Percentiles rank a stretch among this genome's conserved stretches.
These are phyloP conservation scores for Condylura cristata DNA, from an alignment of 2,113 vertebrate genomes.

Conservation along the genomic window DNA sequence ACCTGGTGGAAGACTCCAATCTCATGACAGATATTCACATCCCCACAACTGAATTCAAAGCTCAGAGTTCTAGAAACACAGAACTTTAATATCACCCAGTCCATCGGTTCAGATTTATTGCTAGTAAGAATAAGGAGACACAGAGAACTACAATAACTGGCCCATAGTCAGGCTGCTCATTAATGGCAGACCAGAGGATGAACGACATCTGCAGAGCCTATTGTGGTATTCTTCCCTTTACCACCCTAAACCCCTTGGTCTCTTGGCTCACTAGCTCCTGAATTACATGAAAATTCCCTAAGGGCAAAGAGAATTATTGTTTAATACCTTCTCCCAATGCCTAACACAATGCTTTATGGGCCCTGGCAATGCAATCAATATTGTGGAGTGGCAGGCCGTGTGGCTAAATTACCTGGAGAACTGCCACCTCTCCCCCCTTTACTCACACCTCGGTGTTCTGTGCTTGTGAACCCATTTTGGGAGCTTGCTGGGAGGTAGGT, in stretches of 20 bases:
- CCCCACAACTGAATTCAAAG: not conserved
- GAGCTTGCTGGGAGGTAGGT: not conserved
- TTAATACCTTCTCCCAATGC: constrained; percentile 33
- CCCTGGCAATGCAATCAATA: not conserved
- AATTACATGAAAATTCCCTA: constrained; percentile 59
- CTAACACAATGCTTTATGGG: constrained; percentile 45
- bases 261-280: constrained; percentile 46
- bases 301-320: constrained; percentile 42
- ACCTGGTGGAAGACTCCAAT: not conserved
- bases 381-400: not conserved
- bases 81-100: not conserved
- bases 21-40: not conserved
- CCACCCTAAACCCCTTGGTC: not conserved
- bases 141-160: not conserved
- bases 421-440: constrained; percentile 22
- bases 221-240: not conserved
- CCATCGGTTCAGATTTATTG: not conserved
- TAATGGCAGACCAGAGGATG: not conserved
- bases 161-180: not conserved
- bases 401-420: constrained; percentile 45
- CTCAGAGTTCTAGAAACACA: not conserved
- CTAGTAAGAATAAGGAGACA: not conserved
- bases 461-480: not conserved
- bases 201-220: not conserved
- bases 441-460: not conserved